Percentiles rank a stretch among this genome's conserved stretches.
These are phyloP conservation scores for Lutraria lutraria DNA, from an alignment of 2,888 invertebrate species.

Conservation along the genomic window DNA sequence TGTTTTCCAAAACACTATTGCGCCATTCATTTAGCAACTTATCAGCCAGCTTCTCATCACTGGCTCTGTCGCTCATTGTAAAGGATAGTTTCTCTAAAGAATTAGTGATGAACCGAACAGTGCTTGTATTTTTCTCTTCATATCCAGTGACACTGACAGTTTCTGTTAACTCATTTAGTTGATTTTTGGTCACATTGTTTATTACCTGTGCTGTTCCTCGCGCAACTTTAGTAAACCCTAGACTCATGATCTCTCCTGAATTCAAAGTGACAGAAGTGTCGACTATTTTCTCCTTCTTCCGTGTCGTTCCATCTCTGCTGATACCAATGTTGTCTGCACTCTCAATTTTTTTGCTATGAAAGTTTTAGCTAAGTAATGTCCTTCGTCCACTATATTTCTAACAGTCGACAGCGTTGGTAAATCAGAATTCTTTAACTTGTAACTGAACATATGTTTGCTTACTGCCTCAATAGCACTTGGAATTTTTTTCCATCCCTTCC, in stretches of 20 bases:
- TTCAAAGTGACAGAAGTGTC: constrained; percentile 8
- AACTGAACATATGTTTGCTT: constrained; percentile 8
- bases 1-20: too few relatives aligned
- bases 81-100: too few relatives aligned
- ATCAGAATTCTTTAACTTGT: background rate
- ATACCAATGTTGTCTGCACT: background rate
- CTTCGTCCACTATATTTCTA: background rate
- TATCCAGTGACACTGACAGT: background rate
- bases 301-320: background rate
- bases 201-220: background rate
- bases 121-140: too few relatives aligned
- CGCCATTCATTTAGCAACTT: too few relatives aligned
- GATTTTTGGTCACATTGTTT: constrained; percentile 4
- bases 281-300: background rate
- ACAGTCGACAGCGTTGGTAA: background rate
- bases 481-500: constrained; percentile 7
- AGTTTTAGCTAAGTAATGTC: constrained; percentile 10
- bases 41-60: too few relatives aligned
- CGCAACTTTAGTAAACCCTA: constrained; percentile 1
- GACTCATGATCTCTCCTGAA: background rate
- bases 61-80: too few relatives aligned
- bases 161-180: background rate
- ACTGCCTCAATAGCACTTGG: constrained; percentile 6
- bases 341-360: constrained; percentile 5
- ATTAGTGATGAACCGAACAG: too few relatives aligned